A percentile compares a stretch with the other conserved stretches of the same genome.
phyloP scores from a whole-genome alignment of 2,113 vertebrate species.

The Actinemys pallida region DNA sequence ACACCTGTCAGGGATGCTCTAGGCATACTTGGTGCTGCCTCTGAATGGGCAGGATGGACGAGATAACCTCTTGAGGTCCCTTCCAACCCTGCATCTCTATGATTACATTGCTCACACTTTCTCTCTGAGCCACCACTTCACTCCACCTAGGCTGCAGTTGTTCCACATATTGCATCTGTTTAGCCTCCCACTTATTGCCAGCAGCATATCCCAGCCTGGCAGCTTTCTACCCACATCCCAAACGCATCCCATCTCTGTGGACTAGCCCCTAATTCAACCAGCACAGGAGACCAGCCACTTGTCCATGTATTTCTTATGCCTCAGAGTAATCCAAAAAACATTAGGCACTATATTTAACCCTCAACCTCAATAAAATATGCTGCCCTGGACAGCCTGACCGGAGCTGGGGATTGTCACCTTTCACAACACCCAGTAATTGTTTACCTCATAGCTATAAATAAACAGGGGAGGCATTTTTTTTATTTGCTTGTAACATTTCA shows the following conservation, averaged over 20 bases:
- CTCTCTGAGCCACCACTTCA: background rate
- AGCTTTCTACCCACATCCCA: background rate
- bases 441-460: constrained; percentile 11
- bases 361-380: background rate
- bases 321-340: constrained; percentile 11
- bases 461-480: background rate
- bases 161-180: background rate
- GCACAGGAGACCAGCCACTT: background rate
- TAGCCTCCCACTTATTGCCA: background rate
- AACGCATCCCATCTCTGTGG: background rate
- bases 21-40: background rate
- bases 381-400: background rate
- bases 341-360: constrained; percentile 25
- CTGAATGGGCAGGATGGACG: background rate
- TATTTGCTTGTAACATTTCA: background rate
- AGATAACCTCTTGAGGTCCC: background rate
- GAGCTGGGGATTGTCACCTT: constrained; percentile 49
- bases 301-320: background rate
- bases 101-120: background rate
- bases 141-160: background rate
- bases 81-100: background rate
- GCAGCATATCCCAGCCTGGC: background rate
- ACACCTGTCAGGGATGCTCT: background rate
- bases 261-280: background rate
- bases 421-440: constrained; percentile 4